Evolutionary conservation across 2,797 vertebrate species (phyloP).

Genomic region (Mus spretus): DNA sequence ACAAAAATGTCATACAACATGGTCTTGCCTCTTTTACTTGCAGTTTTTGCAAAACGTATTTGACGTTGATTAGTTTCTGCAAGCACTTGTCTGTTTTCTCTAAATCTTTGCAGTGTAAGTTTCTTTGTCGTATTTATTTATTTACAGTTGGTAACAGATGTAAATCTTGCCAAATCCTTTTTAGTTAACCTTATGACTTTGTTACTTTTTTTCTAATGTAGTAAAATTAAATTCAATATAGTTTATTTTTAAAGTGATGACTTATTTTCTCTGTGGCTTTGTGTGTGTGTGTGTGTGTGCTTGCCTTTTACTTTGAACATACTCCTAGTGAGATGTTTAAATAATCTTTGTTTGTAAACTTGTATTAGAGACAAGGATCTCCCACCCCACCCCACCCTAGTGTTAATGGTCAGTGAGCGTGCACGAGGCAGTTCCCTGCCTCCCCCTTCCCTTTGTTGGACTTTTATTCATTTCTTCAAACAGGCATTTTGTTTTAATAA

Average conservation of each 20-base stretch:
- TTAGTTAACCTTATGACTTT: slow-evolving; percentile 37
- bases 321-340: slow-evolving; percentile 42
- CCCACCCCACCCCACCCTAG: background rate
- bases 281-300: background rate
- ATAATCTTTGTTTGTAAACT: slow-evolving; percentile 45
- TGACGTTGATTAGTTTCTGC: slow-evolving; percentile 7
- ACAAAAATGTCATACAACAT: background rate
- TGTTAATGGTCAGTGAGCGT: background rate
- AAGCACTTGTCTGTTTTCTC: background rate
- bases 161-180: slow-evolving; percentile 31
- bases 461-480: slow-evolving; percentile 23
- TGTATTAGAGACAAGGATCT: background rate
- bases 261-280: slow-evolving; percentile 13
- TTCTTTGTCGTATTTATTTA: slow-evolving; percentile 9
- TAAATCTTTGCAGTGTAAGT: slow-evolving; percentile 47
- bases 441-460: background rate
- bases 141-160: background rate
- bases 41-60: slow-evolving; percentile 8
- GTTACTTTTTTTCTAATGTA: slow-evolving; percentile 28
- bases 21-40: background rate
- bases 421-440: background rate
- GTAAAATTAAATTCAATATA: slow-evolving; percentile 36
- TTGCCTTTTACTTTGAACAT: slow-evolving; percentile 26
- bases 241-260: slow-evolving; percentile 52
- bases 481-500: slow-evolving; percentile 28